Evolutionary conservation across 2,888 invertebrate genomes (phyloP), one percentile per base, ranked within the genome.

Genomic region (Platerodrilus igneus): DNA sequence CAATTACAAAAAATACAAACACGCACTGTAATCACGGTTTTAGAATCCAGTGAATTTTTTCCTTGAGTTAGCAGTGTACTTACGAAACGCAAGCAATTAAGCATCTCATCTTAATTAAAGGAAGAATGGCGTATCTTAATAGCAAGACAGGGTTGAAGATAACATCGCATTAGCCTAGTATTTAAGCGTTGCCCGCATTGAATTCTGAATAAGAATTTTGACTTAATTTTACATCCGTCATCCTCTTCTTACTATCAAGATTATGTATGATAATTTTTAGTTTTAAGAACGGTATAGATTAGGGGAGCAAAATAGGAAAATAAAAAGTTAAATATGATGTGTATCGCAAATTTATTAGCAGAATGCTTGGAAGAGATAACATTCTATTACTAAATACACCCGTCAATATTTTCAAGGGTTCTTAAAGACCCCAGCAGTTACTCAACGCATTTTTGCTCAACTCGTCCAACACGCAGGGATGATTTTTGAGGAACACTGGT

Each of bases 311-410:
- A 39, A 45, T 44, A 45, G 39, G 28, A 41, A 37, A 44, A 43
- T 47, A 49, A 42, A 47, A 47, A 41, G 30, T 47, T 50, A 50
- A 37, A 61, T 58, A 55, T 53, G 62, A 64, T 66, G 57, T 53
- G 47, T 62, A 62, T 62, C 60, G 48, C 43, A 58, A 62, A 66
- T 66, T 64, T 67, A 67, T 67, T 66, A 65, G 63, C 48, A 52
- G 62, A 62, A 62, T 65, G 66, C 60, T 56, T 56, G 57, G 52
- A 43, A 47, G 51, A 64, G 66, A 66, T 65, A 65, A 65, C 59
- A 59, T 57, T 56, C 58, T 57, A 57, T 55, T 50, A 54, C 58
- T 57, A 58, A 58, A 61, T 59, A 56, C 56, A 56, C 55, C 57
- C 60, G 57, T 60, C 61, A 60, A 56, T 59, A 55, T 53, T 55